Percentiles rank a stretch among this genome's conserved stretches.
Conservation (phyloP, 2,113 vertebrate genomes). For the Etheostoma cragini region DNA sequence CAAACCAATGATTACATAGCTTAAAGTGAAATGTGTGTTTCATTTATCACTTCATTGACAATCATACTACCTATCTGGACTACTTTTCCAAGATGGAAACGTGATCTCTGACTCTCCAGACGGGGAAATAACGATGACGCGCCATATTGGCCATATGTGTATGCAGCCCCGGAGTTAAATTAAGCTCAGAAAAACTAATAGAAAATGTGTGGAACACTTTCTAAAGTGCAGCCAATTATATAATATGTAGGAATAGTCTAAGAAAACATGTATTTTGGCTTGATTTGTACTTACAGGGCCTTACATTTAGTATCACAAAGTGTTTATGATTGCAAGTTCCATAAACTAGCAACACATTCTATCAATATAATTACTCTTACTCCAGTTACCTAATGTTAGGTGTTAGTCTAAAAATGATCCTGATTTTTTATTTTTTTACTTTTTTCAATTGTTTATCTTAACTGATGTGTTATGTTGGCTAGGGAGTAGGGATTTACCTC, state of each 20-base stretch:
- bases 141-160: slow-evolving; percentile 24
- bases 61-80: slow-evolving; percentile 6
- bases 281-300: neutral
- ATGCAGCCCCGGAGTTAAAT: slow-evolving; percentile 5
- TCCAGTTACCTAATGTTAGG: neutral
- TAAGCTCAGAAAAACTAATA: slow-evolving; percentile 15
- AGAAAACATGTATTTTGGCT: slow-evolving; percentile 2
- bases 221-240: slow-evolving; percentile 12
- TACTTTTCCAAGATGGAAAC: slow-evolving; percentile 26
- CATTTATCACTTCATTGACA: neutral
- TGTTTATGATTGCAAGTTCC: neutral
- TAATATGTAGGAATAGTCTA: slow-evolving; percentile 8
- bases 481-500: slow-evolving; percentile 36
- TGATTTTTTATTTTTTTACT: neutral
- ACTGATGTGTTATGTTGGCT: slow-evolving; percentile 11
- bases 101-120: slow-evolving; percentile 11
- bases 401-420: neutral
- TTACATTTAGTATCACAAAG: neutral
- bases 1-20: neutral
- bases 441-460: neutral
- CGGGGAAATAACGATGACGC: slow-evolving; percentile 17
- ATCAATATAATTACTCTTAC: neutral
- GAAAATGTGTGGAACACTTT: slow-evolving; percentile 26
- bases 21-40: slow-evolving; percentile 9
- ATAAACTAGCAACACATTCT: neutral